Conservation (phyloP, 1,140 invertebrate species). For the Drosophila sulfurigaster region DNA sequence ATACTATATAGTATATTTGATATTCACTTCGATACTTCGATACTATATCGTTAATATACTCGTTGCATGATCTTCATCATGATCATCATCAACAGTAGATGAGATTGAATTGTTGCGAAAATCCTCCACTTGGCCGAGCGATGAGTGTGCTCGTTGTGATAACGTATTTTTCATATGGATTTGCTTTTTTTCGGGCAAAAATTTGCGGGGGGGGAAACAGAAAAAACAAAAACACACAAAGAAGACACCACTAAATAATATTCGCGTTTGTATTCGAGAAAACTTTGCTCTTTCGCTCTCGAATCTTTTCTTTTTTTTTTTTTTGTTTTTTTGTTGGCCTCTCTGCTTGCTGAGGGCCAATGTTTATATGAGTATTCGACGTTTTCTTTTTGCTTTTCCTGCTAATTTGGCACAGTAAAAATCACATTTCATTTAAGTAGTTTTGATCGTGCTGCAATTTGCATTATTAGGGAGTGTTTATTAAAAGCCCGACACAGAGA, state of each 20-base stretch:
- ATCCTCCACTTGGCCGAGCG: conserved; percentile 44
- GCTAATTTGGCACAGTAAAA: conserved; percentile 24
- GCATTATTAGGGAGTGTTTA: no score
- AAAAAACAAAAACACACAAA: conserved; percentile 3
- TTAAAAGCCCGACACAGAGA: not conserved
- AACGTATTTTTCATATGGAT: conserved; percentile 64
- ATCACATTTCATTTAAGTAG: not conserved
- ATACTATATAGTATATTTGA: no score
- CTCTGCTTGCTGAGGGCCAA: conserved; percentile 2
- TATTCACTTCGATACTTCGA: not conserved
- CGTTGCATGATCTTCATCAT: not conserved
- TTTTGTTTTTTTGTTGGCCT: not conserved
- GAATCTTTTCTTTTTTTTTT: no score
- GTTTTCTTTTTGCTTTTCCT: conserved; percentile 35
- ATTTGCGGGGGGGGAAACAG: conserved; percentile 23
- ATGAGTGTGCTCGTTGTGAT: conserved; percentile 49
- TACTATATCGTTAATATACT: not conserved
- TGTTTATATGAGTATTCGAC: conserved; percentile 28
- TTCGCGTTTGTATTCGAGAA: conserved; percentile 1
- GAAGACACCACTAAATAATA: conserved; percentile 1
- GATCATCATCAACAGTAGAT: conserved; percentile 27
- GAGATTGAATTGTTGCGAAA: conserved; percentile 21
- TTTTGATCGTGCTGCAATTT: not conserved
- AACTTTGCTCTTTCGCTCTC: not conserved
- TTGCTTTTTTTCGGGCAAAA: conserved; percentile 19